Evolutionary conservation across 2,888 invertebrate species (phyloP).

Genomic region (Melolontha melolontha): DNA sequence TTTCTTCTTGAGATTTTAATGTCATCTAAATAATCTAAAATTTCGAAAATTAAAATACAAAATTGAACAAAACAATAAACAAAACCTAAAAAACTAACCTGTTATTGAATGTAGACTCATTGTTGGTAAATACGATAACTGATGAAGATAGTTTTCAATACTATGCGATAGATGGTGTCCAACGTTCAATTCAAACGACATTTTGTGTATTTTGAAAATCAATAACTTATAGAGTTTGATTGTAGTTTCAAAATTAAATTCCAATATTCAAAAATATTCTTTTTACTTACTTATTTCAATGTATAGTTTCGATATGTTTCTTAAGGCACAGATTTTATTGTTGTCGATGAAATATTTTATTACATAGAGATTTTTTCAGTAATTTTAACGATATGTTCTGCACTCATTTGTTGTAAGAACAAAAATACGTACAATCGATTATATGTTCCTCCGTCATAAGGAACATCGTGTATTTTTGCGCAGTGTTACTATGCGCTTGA

Average conservation of each 20-base stretch:
- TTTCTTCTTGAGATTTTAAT: conserved; percentile 73
- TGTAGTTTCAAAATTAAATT: not conserved
- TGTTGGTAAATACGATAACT: conserved; percentile 53
- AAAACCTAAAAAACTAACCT: conserved; percentile 53
- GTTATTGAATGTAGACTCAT: conserved; percentile 60
- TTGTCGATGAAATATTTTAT: conserved; percentile 12
- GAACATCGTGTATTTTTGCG: conserved; percentile 41
- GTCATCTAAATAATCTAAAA: conserved; percentile 66
- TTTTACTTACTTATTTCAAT: conserved; percentile 20
- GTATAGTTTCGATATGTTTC: not conserved
- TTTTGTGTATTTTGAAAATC: conserved; percentile 34
- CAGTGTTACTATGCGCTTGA: conserved; percentile 47
- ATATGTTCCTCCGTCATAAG: conserved; percentile 10
- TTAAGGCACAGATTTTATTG: conserved; percentile 34
- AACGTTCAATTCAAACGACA: conserved; percentile 46
- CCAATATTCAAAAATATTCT: not conserved
- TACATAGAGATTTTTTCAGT: conserved; percentile 3
- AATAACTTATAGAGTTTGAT: conserved; percentile 23
- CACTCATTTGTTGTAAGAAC: not conserved
- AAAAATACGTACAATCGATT: conserved; percentile 34
- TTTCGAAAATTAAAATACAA: not conserved
- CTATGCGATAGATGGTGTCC: conserved; percentile 50
- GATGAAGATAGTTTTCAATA: conserved; percentile 49
- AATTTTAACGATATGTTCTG: not conserved
- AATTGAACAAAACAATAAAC: conserved; percentile 6